These are phyloP conservation scores for Morpho helenor DNA, from an alignment of 2,888 invertebrate genomes.

Conservation along the genomic window DNA sequence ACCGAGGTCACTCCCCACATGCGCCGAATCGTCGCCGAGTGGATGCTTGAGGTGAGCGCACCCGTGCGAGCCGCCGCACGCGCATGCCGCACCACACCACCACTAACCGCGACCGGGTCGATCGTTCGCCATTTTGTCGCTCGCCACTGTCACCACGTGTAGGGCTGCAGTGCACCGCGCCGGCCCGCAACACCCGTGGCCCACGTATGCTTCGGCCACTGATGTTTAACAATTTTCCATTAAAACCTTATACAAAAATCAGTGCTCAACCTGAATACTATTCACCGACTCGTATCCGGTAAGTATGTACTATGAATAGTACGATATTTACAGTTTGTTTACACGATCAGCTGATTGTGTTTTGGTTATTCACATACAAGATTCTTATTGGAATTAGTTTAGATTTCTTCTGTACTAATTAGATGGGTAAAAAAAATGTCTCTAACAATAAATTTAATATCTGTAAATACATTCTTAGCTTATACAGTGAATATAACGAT, in stretches of 20 bases:
- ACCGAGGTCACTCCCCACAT: conserved; percentile 93
- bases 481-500: too few relatives aligned
- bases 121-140: conserved; percentile 63
- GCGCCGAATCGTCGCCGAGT: conserved; percentile 95
- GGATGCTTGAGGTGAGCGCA: conserved; percentile 96
- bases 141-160: conserved; percentile 62
- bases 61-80: conserved; percentile 33
- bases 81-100: conserved; percentile 52
- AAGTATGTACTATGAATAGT: conserved; percentile 17
- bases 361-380: conserved; percentile 37
- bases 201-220: conserved; percentile 54
- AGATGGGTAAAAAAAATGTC: too few relatives aligned
- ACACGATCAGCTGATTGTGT: conserved; percentile 73
- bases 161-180: conserved; percentile 38
- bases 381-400: conserved; percentile 46
- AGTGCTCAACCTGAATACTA: neutral
- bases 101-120: conserved; percentile 26
- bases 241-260: neutral
- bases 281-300: conserved; percentile 14
- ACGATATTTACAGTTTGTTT: conserved; percentile 49
- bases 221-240: conserved; percentile 25
- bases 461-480: too few relatives aligned
- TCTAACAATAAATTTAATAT: too few relatives aligned
- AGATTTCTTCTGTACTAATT: neutral
- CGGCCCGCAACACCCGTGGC: conserved; percentile 40